Evolutionary conservation across 2,113 vertebrate species (phyloP), one percentile per base, ranked within the genome.

Genomic region (Paracanthobrama guichenoti): DNA sequence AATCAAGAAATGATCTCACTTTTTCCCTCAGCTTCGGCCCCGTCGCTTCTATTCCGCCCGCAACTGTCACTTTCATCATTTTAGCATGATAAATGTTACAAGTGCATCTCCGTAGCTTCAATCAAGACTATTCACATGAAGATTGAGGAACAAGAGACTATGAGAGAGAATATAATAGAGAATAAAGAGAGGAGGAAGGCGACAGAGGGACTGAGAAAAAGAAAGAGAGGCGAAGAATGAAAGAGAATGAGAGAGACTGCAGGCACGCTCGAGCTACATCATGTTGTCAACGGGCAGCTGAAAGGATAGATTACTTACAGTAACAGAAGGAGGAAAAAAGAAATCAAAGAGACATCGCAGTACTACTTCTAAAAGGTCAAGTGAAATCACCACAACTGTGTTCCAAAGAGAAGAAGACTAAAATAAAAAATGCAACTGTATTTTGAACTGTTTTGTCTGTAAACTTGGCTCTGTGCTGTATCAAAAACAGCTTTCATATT

Each of bases 291-390:
- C 67, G 10, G 67, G 39, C 35, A 26, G 66, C 84, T 85, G 77
- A 85, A 80, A 85, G 76, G 76, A 80, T 72, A 59, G 76, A 79
- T 85, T 84, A 84, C 77, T 86, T 87, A 87, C 79, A 80, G 79
- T 80, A 80, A 80, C 79, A 80, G 83, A 64, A 67, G 48, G 59
- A 59, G 46, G 42, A 59, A 74, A 50, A 80, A 84, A 57, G 35
- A 81, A 62, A 78, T 81, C 55, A 55, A 82, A 79, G 31, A 57
- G 77, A 48, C 28, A 1, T 20, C 8, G 72, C 26, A 50, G 48
- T 53, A 81, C 64, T 76, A 60, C 31, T 60, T 48, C 69, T 59
- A 53, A 85, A 82, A 85, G 57, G 55, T 81, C 78, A 60, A 81
- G 64, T 55, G 35, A 74, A 84, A 76, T 84, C 46, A 26, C 84